Conservation (phyloP, 2,113 vertebrate genomes). For the Propithecus coquereli region DNA sequence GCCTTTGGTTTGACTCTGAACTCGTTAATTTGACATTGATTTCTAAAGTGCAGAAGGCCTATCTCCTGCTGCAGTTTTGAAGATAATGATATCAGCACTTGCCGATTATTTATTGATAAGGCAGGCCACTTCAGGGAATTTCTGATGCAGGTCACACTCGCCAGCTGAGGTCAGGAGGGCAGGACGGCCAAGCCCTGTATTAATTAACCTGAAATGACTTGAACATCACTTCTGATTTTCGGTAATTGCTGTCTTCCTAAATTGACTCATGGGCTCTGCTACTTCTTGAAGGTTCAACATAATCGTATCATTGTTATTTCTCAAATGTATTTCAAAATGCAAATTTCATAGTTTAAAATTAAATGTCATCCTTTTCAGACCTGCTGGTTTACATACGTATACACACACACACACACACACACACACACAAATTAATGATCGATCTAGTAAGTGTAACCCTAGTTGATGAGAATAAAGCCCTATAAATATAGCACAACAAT, state of each 20-base stretch:
- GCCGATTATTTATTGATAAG: not conserved
- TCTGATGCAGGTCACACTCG: conserved; percentile 68
- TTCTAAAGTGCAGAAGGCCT: not conserved
- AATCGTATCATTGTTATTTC: not conserved
- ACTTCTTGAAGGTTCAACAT: not conserved
- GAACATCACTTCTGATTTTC: conserved; percentile 42
- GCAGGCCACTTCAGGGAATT: not conserved
- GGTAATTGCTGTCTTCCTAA: not conserved
- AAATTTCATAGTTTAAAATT: not conserved
- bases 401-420: fast-evolving
- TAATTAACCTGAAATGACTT: conserved; percentile 55
- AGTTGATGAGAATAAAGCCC: not conserved
- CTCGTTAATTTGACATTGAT: not conserved
- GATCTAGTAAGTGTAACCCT: too few species aligned
- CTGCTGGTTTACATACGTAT: fast-evolving
- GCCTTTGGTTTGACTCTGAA: not conserved
- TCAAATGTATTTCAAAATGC: not conserved
- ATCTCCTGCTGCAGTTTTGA: not conserved
- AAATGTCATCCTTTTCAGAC: not conserved
- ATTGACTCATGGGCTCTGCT: not conserved
- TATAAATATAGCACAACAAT: too few species aligned
- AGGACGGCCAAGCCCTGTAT: conserved; percentile 45
- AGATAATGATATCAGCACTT: not conserved
- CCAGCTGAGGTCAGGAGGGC: not conserved
- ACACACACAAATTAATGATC: not conserved